A percentile compares a stretch with the other conserved stretches of the same genome.
Conservation (phyloP, 1,140 invertebrate species). For the Pseudomyrmex flavicornis region DNA sequence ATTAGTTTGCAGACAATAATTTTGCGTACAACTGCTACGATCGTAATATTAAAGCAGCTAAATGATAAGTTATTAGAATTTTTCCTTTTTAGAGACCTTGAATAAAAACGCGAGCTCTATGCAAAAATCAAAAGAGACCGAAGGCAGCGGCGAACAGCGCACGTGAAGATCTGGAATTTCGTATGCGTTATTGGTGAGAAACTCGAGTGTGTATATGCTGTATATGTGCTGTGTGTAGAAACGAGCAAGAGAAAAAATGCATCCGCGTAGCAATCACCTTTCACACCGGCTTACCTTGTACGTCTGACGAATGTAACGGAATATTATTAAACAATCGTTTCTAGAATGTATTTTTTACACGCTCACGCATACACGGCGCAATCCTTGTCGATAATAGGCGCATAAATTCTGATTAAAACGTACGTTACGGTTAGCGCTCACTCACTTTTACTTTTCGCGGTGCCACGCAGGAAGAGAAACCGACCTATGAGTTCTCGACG, state of each 20-base stretch:
- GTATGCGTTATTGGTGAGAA: constrained; percentile 59
- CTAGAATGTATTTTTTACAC: constrained; percentile 57
- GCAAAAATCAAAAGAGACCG: too few relatives aligned
- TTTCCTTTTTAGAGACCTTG: too few relatives aligned
- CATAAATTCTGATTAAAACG: constrained; percentile 65
- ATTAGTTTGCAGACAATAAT: too few relatives aligned
- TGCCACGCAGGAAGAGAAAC: constrained; percentile 48
- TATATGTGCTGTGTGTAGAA: background rate
- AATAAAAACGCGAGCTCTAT: too few relatives aligned
- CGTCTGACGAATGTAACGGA: constrained; percentile 69
- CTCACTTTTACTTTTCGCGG: constrained; percentile 66
- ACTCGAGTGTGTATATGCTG: constrained; percentile 39
- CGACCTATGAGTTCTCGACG: background rate
- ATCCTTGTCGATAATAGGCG: constrained; percentile 63
- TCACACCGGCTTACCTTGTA: constrained; percentile 75
- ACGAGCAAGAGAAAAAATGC: constrained; percentile 64
- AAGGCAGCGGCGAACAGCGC: background rate
- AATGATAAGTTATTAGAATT: too few relatives aligned
- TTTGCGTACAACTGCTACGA: too few relatives aligned
- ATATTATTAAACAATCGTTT: constrained; percentile 75
- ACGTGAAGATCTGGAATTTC: constrained; percentile 62
- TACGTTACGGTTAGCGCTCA: constrained; percentile 21
- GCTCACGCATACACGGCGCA: constrained; percentile 18
- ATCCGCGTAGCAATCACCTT: constrained; percentile 75
- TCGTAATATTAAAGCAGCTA: too few relatives aligned